Base-by-base conservation (phyloP, 1,140 invertebrate genomes). In the Cyclargus thomasi region DNA sequence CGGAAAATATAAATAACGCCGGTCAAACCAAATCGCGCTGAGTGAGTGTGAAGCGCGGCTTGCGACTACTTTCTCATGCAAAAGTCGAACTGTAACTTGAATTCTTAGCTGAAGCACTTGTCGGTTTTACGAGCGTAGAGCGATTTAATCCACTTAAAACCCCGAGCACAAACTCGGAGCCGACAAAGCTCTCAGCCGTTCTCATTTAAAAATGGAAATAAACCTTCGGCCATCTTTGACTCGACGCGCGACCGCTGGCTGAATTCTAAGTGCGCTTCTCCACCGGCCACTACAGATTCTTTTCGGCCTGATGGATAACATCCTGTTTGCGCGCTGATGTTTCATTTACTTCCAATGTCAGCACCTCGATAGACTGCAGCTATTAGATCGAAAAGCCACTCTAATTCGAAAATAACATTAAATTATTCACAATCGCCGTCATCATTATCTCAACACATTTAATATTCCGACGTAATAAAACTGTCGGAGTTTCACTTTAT, bases 121-220 rank as follows among this genome's bases (percentile, higher is more conserved):
- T 90, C 86, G 85, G 86, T 90, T 90, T 88, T 90, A 88, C 85
- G 86, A 88, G 85, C 85, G 85, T 86, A 78, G 84, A 88, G 88
- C 86, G 86, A 90, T 90, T 90, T 88, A 90, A 90, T 88, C 88
- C 88, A 90, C 86, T 90, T 90, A 88, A 88, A 90, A 90, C 88
- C 83, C 88, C 82, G 83, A 88, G 88, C 88, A 90, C 88, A 90
- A 86, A 84, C 86, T 86, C 82, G 65, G 74, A 81, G 80, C 88
- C 88, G 86, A 90, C 88, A 90, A 90, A 90, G 88, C 88, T 90
- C 85, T 90, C 81, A 86, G 86, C 79, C 83, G 86, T 83, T 86
- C 88, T 90, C 88, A 90, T 90, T 90, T 90, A 90, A 90, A 90
- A 90, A 90, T 88, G 86, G 86, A 85, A 90, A 90, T 83, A 88